Conservation (phyloP, 1,140 invertebrate species). For the Drosophila virilis region DNA sequence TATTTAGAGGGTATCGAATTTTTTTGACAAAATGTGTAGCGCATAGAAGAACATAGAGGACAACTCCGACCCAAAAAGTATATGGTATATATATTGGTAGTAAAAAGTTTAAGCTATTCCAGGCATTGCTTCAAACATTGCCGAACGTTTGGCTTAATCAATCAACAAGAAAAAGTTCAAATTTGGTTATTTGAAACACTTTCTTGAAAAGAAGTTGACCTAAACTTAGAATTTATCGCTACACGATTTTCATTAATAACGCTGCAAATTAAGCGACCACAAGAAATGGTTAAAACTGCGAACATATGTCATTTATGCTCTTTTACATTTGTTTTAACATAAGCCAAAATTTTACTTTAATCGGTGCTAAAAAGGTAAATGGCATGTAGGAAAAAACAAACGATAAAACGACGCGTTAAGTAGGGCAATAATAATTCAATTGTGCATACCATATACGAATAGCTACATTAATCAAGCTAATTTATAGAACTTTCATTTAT, state of each 20-base stretch:
- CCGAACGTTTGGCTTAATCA: no score
- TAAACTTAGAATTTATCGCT: not conserved
- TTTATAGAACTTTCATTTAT: not conserved
- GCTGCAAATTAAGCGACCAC: not conserved
- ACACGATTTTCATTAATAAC: not conserved
- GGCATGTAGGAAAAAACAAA: not conserved
- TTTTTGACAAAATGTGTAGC: no score
- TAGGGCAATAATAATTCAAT: not conserved
- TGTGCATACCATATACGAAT: no score
- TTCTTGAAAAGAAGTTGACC: not conserved
- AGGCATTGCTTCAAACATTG: no score
- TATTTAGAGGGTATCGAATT: no score
- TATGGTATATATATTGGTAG: no score
- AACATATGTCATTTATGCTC: not conserved
- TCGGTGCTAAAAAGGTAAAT: not conserved
- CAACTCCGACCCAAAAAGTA: no score
- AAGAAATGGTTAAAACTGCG: not conserved
- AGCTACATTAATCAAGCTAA: not conserved
- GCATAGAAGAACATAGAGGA: no score
- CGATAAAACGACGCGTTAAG: not conserved
- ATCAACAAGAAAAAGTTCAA: no score
- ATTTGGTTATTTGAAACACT: not conserved
- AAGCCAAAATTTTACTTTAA: not conserved
- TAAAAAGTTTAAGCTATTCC: no score
- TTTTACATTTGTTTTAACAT: not conserved